phyloP scores from a whole-genome alignment of 53 echinoderm and acorn worm genomes.

The Actinopyga echinites region DNA sequence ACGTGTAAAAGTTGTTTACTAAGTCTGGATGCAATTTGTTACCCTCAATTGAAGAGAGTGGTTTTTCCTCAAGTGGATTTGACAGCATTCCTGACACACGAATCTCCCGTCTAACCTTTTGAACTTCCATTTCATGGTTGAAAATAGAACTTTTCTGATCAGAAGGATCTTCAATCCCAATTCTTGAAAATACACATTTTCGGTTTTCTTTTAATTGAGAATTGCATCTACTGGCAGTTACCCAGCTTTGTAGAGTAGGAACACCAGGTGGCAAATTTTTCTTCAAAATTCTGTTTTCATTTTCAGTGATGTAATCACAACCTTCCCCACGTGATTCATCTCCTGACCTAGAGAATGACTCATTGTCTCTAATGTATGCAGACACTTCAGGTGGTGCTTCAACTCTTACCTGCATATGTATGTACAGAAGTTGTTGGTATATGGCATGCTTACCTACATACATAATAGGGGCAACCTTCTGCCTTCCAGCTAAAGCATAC shows the following conservation, averaged over 20 bases:
- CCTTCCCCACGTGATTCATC: conserved; percentile 22
- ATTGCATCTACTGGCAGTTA: conserved; percentile 15
- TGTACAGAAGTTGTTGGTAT: conserved; percentile 35
- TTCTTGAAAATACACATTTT: neutral
- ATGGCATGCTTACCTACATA: conserved; percentile 39
- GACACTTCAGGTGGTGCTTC: conserved; percentile 33
- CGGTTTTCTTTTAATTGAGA: neutral
- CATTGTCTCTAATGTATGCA: neutral
- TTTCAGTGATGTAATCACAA: conserved; percentile 39
- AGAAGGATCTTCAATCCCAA: conserved; percentile 8
- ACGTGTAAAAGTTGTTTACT: conserved; percentile 16
- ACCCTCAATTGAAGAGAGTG: conserved; percentile 31
- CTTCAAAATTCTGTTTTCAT: conserved; percentile 24
- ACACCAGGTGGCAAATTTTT: conserved; percentile 24
- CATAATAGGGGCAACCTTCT: conserved; percentile 45
- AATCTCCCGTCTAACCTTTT: conserved; percentile 6
- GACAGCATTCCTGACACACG: conserved; percentile 33
- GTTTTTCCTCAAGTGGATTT: conserved; percentile 8
- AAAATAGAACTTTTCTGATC: conserved; percentile 23
- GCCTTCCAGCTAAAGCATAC: conserved; percentile 37
- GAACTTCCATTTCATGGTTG: conserved; percentile 31
- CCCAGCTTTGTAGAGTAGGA: conserved; percentile 39
- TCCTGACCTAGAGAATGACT: conserved; percentile 13
- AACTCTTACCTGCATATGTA: conserved; percentile 46
- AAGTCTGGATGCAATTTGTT: conserved; percentile 24